Conservation (phyloP, 2,113 vertebrate species). For the Ornithorhynchus anatinus region DNA sequence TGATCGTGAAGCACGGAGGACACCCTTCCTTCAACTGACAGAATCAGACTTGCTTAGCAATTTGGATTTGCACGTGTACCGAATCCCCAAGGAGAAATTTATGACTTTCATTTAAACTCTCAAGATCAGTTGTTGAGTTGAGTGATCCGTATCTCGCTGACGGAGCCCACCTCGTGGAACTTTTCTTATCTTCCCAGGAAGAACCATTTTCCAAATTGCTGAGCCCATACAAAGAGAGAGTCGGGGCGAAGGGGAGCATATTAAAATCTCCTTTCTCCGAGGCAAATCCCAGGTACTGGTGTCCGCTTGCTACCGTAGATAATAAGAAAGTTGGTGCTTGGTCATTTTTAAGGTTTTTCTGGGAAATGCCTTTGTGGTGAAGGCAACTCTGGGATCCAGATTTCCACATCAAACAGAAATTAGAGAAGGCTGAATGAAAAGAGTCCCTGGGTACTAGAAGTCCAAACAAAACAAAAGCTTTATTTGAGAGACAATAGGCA, state of each 20-base stretch:
- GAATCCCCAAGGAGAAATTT: fast-evolving
- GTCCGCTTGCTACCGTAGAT: background rate
- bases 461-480: background rate
- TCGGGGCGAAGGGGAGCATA: background rate
- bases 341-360: slow-evolving; percentile 8
- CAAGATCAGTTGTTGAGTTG: background rate
- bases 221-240: background rate
- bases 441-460: background rate
- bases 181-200: slow-evolving; percentile 13
- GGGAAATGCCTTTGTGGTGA: background rate
- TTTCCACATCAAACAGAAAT: background rate
- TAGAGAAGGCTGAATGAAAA: background rate
- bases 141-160: background rate
- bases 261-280: slow-evolving; percentile 14
- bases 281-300: background rate
- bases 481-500: too few species aligned
- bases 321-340: background rate
- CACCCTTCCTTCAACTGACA: too few species aligned
- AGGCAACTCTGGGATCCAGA: background rate
- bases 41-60: background rate
- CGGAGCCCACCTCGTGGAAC: background rate
- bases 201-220: background rate
- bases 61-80: fast-evolving
- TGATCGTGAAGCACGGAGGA: background rate
- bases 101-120: background rate